Evolutionary conservation across 2,888 invertebrate genomes (phyloP).

Genomic region (Andrena marginata): DNA sequence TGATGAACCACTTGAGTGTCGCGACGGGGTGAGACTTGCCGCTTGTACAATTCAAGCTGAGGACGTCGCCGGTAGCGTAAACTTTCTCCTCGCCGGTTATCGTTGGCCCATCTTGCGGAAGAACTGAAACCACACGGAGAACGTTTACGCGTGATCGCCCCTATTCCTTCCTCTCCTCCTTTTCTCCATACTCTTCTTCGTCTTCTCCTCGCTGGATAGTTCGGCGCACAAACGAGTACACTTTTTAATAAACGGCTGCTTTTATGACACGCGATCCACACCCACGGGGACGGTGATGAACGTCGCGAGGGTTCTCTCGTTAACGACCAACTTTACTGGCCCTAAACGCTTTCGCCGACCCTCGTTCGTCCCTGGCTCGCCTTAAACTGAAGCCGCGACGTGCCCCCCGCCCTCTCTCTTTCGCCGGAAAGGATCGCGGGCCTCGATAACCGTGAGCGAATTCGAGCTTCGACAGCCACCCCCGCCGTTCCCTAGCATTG

Average conservation of each 20-base stretch:
- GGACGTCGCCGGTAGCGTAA: constrained; percentile 86
- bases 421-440: constrained; percentile 13
- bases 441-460: neutral
- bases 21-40: constrained; percentile 86
- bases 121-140: constrained; percentile 79
- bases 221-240: neutral
- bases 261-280: constrained; percentile 46
- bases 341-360: constrained; percentile 57
- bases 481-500: neutral
- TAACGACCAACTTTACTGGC: constrained; percentile 59
- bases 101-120: constrained; percentile 85
- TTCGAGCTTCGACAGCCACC: neutral
- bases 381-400: constrained; percentile 12
- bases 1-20: constrained; percentile 86
- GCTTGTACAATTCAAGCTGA: constrained; percentile 86
- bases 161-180: neutral
- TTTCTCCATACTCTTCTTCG: too few relatives aligned
- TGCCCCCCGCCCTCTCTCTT: neutral
- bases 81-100: constrained; percentile 86
- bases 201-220: neutral
- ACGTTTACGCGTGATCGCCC: constrained; percentile 36
- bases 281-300: constrained; percentile 25
- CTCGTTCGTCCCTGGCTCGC: constrained; percentile 45
- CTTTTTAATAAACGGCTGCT: constrained; percentile 44
- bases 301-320: constrained; percentile 45